These are phyloP conservation scores for Caenorhabditis drosophilae DNA, from an alignment of 2,888 invertebrate species.

Conservation along the genomic window DNA sequence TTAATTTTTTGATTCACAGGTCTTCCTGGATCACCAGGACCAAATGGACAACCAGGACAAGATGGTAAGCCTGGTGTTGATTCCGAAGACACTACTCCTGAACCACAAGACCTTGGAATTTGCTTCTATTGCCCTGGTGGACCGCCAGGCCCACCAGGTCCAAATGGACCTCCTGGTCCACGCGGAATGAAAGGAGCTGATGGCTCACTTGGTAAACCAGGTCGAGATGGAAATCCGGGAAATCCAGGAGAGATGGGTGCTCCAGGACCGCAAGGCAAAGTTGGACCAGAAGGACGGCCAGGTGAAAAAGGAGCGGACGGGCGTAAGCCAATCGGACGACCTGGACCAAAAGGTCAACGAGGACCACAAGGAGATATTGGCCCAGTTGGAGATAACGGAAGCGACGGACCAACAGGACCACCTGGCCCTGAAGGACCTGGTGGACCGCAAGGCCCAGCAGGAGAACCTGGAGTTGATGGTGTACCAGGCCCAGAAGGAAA, in stretches of 20 bases:
- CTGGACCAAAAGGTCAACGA: conserved; percentile 62
- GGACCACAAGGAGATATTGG: conserved; percentile 54
- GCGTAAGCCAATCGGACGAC: conserved; percentile 63
- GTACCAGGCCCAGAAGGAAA: conserved; percentile 51
- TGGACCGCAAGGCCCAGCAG: conserved; percentile 49
- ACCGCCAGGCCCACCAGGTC: conserved; percentile 50
- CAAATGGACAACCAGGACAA: conserved; percentile 45
- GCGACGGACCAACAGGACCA: conserved; percentile 51
- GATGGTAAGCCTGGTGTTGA: conserved; percentile 49
- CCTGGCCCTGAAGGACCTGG: conserved; percentile 48
- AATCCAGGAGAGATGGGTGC: conserved; percentile 56
- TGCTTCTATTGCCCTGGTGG: conserved; percentile 58
- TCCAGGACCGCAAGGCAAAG: conserved; percentile 54
- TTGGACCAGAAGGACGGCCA: conserved; percentile 49
- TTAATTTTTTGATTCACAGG: conserved; percentile 12
- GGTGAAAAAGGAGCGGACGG: conserved; percentile 66
- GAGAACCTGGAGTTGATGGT: conserved; percentile 52
- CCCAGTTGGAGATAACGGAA: conserved; percentile 44
- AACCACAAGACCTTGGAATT: conserved; percentile 52
- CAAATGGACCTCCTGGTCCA: conserved; percentile 46
- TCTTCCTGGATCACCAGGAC: conserved; percentile 47
- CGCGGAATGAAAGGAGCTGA: conserved; percentile 55
- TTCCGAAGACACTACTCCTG: conserved; percentile 59
- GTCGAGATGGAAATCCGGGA: conserved; percentile 62
- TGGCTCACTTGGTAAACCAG: conserved; percentile 55